phyloP scores from a whole-genome alignment of 1,140 invertebrate genomes.

The Platorchestia sp. region DNA sequence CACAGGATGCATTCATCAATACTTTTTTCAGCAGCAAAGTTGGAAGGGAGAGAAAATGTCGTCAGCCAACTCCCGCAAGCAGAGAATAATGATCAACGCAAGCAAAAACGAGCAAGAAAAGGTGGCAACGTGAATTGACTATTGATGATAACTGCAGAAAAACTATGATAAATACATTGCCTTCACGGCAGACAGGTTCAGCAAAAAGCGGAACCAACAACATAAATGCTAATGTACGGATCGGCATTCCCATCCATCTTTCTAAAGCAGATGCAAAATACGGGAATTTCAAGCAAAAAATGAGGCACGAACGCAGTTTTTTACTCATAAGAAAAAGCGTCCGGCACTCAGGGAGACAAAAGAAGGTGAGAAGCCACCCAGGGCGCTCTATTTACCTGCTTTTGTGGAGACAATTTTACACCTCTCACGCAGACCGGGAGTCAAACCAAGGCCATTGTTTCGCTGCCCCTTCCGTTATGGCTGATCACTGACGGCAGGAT shows the following conservation, averaged over 20 bases:
- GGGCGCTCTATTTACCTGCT: constrained; percentile 44
- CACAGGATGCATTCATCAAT: neutral
- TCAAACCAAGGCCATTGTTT: constrained; percentile 50
- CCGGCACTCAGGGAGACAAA: constrained; percentile 22
- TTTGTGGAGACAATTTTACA: constrained; percentile 31
- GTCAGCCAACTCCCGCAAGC: neutral
- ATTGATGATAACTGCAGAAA: neutral
- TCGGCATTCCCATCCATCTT: neutral
- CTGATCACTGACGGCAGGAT: neutral
- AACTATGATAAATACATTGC: neutral
- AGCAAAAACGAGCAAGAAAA: neutral
- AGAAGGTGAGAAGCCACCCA: constrained; percentile 30
- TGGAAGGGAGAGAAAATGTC: neutral
- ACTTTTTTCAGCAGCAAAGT: neutral
- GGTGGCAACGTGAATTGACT: neutral
- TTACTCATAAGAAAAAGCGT: neutral
- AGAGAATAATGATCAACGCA: neutral
- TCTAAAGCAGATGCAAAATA: neutral
- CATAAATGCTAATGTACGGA: neutral
- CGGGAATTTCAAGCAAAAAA: constrained; percentile 32
- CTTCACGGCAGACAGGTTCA: neutral
- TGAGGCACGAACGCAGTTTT: neutral
- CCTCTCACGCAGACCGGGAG: constrained; percentile 11
- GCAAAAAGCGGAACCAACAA: neutral
- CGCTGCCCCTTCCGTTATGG: constrained; percentile 14